Evolutionary conservation across 2,113 vertebrate genomes (phyloP), one percentile per base, ranked within the genome.

Genomic region (Anguilla rostrata): DNA sequence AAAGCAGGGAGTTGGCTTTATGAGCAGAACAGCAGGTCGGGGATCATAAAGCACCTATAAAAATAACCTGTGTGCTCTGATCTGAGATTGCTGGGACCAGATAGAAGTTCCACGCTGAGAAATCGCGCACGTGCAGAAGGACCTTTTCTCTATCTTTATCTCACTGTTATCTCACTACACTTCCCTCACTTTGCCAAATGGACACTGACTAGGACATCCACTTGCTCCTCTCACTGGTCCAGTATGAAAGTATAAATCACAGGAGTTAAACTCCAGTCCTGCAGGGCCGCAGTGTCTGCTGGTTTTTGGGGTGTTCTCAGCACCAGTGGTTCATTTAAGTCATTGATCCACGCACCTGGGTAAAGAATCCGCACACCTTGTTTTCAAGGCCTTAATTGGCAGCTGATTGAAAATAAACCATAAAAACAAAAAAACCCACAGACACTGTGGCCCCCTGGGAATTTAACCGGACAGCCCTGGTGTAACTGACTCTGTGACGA

Each of bases 41-140:
- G 89, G 90, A 91, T 89, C 87, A 82, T 94, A 94, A 95, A 94
- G 88, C 85, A 88, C 85, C 91, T 87, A 93, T 94, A 93, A 95
- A 94, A 88, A 83, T 92, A 88, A 91, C 87, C 90, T 91, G 90
- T 88, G 90, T 85, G 86, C 91, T 87, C 88, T 87, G 84, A 83
- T 53, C 46, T 26, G 41, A 85, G 71, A 78, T 71, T 14, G 3
- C 39, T 15, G 43, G 26, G 41, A 29, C 63, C n/a, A 26, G 57
- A 26, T 29, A 22, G 84, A 12, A 85, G 87, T 71, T 56, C 89
- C 88, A 87, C 14, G 89, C 90, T 92, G 90, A 29, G 91, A 83
- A 83, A 84, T 88, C 39, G 79, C 81, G 83, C 87, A 85, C 60
- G 89, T 83, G 86, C 81, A 89, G 85, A 75, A 84, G 84, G 89